Conservation (phyloP, 2,113 vertebrate genomes). For the Dicentrarchus labrax region DNA sequence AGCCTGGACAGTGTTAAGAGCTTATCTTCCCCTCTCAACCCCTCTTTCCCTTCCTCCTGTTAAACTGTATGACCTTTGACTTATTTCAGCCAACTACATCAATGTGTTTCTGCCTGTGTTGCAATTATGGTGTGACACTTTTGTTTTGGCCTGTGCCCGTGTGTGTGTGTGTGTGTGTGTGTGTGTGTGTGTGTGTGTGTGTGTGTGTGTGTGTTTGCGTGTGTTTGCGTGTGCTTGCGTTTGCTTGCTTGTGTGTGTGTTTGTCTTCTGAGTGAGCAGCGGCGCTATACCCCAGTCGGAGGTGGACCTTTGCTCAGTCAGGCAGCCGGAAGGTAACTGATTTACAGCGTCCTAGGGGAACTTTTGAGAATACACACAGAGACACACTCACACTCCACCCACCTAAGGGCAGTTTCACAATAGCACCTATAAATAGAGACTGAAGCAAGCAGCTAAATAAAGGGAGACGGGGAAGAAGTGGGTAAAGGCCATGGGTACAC, state of each 20-base stretch:
- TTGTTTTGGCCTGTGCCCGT: neutral
- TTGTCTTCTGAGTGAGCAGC: slow-evolving; percentile 10
- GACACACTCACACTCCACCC: slow-evolving; percentile 38
- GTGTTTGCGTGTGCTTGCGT: neutral
- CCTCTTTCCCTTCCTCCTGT: neutral
- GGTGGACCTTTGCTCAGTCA: slow-evolving; percentile 75
- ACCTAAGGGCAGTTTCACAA: slow-evolving; percentile 50
- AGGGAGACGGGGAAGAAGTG: slow-evolving; percentile 6
- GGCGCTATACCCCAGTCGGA: neutral
- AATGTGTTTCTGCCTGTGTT: slow-evolving; percentile 2
- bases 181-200: neutral
- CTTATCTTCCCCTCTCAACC: slow-evolving; percentile 3
- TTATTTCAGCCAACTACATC: slow-evolving; percentile 12
- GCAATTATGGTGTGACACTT: slow-evolving; percentile 14
- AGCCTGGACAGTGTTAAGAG: neutral
- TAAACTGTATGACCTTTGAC: slow-evolving; percentile 18
- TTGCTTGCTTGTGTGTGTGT: neutral
- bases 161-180: neutral
- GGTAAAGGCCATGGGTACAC: slow-evolving; percentile 14
- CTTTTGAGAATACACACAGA: slow-evolving; percentile 22
- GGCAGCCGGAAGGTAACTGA: slow-evolving; percentile 68
- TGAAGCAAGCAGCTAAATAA: slow-evolving; percentile 40
- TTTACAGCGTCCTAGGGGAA: slow-evolving; percentile 66
- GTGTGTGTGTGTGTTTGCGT: neutral
- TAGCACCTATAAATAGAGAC: slow-evolving; percentile 56